Conservation (phyloP, 2,888 invertebrate genomes). For the Nasonovia ribisnigri region DNA sequence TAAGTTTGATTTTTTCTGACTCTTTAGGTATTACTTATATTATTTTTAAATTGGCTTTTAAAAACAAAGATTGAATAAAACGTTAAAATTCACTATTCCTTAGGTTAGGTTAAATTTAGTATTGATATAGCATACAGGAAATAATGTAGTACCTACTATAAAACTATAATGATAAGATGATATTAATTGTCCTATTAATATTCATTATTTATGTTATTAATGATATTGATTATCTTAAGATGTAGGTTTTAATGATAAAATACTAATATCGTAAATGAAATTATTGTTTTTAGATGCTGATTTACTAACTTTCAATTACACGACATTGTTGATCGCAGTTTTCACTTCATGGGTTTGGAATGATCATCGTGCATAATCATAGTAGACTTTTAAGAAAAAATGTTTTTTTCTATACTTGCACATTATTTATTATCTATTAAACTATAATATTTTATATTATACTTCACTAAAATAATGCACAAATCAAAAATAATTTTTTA, state of each 20-base stretch:
- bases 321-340: constrained; percentile 20
- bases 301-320: constrained; percentile 45
- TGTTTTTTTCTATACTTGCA: constrained; percentile 38
- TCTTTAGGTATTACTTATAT: not conserved
- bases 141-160: not conserved
- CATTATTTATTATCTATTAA: constrained; percentile 21
- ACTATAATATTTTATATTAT: constrained; percentile 4
- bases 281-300: constrained; percentile 45
- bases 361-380: constrained; percentile 19
- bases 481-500: not conserved
- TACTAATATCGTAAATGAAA: not conserved
- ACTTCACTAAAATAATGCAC: constrained; percentile 15
- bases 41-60: too few relatives aligned
- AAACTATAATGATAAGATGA: not conserved
- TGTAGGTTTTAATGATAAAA: too few relatives aligned
- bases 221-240: not conserved
- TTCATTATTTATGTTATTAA: not conserved
- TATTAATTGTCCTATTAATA: not conserved
- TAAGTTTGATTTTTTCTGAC: not conserved
- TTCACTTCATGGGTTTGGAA: constrained; percentile 55
- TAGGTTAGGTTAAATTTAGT: not conserved
- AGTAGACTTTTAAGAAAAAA: not conserved
- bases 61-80: not conserved
- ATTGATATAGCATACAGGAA: not conserved
- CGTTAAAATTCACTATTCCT: not conserved